A percentile compares a stretch with the other conserved stretches of the same genome.
Conservation (phyloP, 2,888 invertebrate species). For the Sesia apiformis region DNA sequence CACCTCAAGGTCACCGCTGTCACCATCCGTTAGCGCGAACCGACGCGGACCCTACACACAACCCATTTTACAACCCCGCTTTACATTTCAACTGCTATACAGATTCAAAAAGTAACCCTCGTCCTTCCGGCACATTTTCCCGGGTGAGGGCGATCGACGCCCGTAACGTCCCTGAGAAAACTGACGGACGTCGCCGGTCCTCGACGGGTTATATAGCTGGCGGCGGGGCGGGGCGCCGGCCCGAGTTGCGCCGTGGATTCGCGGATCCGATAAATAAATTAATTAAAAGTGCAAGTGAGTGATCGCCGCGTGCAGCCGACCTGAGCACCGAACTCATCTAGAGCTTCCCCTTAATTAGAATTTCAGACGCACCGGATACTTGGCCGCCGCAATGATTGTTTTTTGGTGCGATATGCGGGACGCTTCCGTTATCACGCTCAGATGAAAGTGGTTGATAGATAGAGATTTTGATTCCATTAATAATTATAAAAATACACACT, state of each 20-base stretch:
- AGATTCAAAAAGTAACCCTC: constrained; percentile 47
- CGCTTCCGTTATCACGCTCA: too few relatives aligned
- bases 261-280: constrained; percentile 74
- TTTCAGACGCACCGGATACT: constrained; percentile 41
- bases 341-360: constrained; percentile 63
- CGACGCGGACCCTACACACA: constrained; percentile 37
- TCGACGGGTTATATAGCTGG: constrained; percentile 52
- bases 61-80: constrained; percentile 30
- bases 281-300: constrained; percentile 76
- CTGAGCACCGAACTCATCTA: constrained; percentile 41
- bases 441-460: not conserved
- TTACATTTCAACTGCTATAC: constrained; percentile 39
- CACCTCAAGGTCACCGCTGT: constrained; percentile 2
- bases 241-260: constrained; percentile 72
- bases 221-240: constrained; percentile 52
- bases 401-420: constrained; percentile 20
- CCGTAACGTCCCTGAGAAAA: constrained; percentile 57
- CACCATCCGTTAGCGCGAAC: constrained; percentile 18
- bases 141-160: constrained; percentile 46
- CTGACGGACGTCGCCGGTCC: constrained; percentile 59
- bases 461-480: not conserved
- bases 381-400: constrained; percentile 39
- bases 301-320: constrained; percentile 63
- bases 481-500: too few relatives aligned
- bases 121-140: constrained; percentile 49